Conservation (phyloP, 2,888 invertebrate species). For the Hirudinaria manillensis region DNA sequence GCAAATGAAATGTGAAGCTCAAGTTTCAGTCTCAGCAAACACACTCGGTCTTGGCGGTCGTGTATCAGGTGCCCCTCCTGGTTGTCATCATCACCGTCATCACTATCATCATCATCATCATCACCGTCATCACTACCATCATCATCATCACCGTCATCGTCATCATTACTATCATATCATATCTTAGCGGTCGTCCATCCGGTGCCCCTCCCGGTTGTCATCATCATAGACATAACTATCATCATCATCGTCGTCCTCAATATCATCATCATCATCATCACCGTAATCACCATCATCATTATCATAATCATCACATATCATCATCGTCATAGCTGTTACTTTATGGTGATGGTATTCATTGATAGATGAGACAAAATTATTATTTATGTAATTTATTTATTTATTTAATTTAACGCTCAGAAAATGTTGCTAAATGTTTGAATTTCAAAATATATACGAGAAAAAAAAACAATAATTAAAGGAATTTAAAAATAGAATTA, state of each 20-base stretch:
- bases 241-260: not conserved
- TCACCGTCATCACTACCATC: conserved; percentile 18
- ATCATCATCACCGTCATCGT: conserved; percentile 11
- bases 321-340: too few relatives aligned
- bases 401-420: too few relatives aligned
- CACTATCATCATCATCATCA: conserved; percentile 22
- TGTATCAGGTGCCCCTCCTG: not conserved
- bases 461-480: too few relatives aligned
- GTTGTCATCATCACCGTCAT: conserved; percentile 5
- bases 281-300: not conserved
- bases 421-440: too few relatives aligned
- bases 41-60: not conserved
- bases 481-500: too few relatives aligned
- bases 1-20: too few relatives aligned
- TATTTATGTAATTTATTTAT: too few relatives aligned
- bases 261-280: not conserved
- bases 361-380: too few relatives aligned
- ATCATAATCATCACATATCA: too few relatives aligned
- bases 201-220: not conserved
- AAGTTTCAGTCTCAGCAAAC: not conserved
- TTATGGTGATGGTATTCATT: too few relatives aligned
- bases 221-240: not conserved
- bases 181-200: not conserved
- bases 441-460: too few relatives aligned
- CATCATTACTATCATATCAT: not conserved